phyloP scores from a whole-genome alignment of 2,888 invertebrate species.

The Drosophila recens region DNA sequence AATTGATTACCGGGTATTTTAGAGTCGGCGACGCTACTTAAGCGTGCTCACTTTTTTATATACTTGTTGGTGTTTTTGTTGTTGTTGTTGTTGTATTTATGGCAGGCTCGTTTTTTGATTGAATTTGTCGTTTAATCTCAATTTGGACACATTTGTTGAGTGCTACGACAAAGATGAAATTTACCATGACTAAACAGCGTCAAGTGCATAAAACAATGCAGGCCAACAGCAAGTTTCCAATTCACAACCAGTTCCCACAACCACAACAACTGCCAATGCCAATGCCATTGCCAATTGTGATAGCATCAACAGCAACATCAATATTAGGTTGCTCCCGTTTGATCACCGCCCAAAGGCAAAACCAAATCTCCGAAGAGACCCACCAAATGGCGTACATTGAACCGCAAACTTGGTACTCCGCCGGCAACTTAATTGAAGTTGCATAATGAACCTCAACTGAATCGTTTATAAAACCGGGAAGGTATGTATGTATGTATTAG shows the following conservation, averaged over 20 bases:
- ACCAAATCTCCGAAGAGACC: conserved; percentile 22
- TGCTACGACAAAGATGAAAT: conserved; percentile 41
- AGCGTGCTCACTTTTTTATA: background rate
- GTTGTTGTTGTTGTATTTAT: conserved; percentile 18
- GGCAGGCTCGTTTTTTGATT: conserved; percentile 60
- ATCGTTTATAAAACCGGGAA: conserved; percentile 11
- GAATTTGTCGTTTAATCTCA: conserved; percentile 75
- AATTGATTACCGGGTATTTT: background rate
- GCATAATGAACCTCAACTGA: conserved; percentile 33
- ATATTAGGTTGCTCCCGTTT: conserved; percentile 51
- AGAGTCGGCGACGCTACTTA: background rate
- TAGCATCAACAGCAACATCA: conserved; percentile 22
- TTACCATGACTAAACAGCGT: conserved; percentile 41
- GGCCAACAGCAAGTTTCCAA: conserved; percentile 61
- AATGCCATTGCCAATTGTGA: conserved; percentile 51
- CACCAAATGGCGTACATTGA: conserved; percentile 56
- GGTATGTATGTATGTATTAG: background rate
- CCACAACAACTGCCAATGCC: conserved; percentile 58
- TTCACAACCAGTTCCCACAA: conserved; percentile 56
- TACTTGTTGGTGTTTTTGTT: conserved; percentile 6
- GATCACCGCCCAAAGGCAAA: conserved; percentile 47
- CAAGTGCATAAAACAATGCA: conserved; percentile 58
- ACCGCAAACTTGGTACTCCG: conserved; percentile 35
- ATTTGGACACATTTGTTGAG: conserved; percentile 68
- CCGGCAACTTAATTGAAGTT: conserved; percentile 49